Base-by-base conservation (phyloP, 2,113 vertebrate genomes). In the Chaetodon auriga region DNA sequence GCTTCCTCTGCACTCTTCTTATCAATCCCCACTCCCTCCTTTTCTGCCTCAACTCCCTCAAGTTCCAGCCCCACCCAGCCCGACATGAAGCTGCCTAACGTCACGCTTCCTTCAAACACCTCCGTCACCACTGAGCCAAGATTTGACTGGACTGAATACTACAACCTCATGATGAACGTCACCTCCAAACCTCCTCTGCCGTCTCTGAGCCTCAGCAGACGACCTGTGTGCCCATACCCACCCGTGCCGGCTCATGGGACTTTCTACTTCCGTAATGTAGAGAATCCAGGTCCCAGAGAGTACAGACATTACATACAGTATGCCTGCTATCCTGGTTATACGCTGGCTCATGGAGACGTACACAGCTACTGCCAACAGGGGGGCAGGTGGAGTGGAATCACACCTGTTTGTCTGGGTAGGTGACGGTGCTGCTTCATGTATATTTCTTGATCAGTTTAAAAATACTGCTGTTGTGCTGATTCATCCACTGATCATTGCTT, bases 301-400 rank as follows among this genome's bases (percentile, higher is more conserved):
- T 90, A 92, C 84, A 92, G 68, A 35, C 89, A 94, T 60, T 94
- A 93, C 71, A 87, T 95, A 21, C 92, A 94, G 72, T 95, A 95
- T 4, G 89, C 89, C 49, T 95, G 95, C 85, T 93, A 92, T 57
- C 86, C 92, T 21, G 94, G 93, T 46, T 94, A 94, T 43, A 93
- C 91, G 0, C 80, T 95, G 80, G 91, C 90, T 69, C 78, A 92
- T 51, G 94, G 95, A 48, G 94, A 94, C 7, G 57, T 87, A 7
- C 83, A 93, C 77, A 95, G 92, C 71, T 95, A 86, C 78, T 95
- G 95, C 72, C 90, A 91, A 61, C 88, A 85, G 23, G 90, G 84
- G 15, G 93, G 89, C 18, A 75, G 30, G 1, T 95, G 95, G 95
- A 95, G 93, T 23, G 95, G 94, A 14, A 19, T 87, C 83, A 91